Evolutionary conservation across 2,888 invertebrate genomes (phyloP), one percentile per base, ranked within the genome.

Genomic region (Amphimallon solstitiale): DNA sequence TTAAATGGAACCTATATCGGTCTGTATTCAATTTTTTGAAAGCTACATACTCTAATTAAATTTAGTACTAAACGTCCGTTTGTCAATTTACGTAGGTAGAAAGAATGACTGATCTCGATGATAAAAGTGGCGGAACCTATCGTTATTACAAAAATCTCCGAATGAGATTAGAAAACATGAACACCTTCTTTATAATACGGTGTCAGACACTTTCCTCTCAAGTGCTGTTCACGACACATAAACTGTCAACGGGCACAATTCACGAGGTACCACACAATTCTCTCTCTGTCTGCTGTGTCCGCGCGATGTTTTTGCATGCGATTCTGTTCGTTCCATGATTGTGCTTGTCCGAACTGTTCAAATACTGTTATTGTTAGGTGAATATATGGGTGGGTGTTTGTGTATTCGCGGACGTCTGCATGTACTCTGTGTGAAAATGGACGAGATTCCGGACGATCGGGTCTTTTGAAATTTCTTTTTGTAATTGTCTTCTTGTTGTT

Each of bases 181-280:
- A 37, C 52, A n/a, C 37, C 19, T 52, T 37, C 37, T 52, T 52
- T 52, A 52, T 37, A 37, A n/a, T n/a, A n/a, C n/a, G n/a, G 52
- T 52, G 52, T 29, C 29, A 14, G 37, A 52, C 52, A 37, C n/a
- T 52, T 52, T 52, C 52, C 52, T 29, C 6, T 52, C 52, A 52
- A 52, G 37, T 52, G 52, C 17, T 52, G 52, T 52, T 54, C 52
- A 52, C 63, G 52, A 54, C 52, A 63, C 52, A 35, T 48, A 63
- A 52, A 52, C 63, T 63, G 63, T 63, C 63, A 43, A 23, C 52
- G 52, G 17, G 34, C 34, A 43, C 52, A 63, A 52, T 63, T 63
- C 63, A 63, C 52, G 52, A 37, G 52, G 37, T 52, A 52, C 37
- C 52, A 52, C 52, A 52, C 52, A 37, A 37, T 46, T 52, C 49